Evolutionary conservation across 2,888 invertebrate species (phyloP).

Genomic region (Mimas tiliae): DNA sequence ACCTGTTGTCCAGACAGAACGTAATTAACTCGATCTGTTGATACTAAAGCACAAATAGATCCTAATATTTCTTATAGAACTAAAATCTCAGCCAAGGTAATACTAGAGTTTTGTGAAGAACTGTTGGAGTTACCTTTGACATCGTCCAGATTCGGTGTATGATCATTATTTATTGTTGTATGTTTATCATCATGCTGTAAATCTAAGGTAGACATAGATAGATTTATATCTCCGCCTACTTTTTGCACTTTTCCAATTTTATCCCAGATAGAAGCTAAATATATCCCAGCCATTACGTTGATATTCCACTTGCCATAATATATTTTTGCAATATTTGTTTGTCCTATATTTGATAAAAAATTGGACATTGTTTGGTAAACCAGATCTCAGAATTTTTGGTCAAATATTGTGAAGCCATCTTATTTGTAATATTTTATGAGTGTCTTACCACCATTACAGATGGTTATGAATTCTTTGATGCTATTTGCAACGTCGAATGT

Average conservation of each 20-base stretch:
- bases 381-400: too few species aligned
- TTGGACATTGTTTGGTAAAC: too few species aligned
- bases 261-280: neutral
- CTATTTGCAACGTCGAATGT: too few species aligned
- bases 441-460: too few species aligned
- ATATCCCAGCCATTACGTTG: neutral
- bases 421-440: too few species aligned
- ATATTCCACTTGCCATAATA: too few species aligned
- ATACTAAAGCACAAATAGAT: constrained; percentile 15
- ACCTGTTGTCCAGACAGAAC: neutral
- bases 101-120: neutral
- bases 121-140: neutral
- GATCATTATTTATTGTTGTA: neutral
- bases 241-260: neutral
- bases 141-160: neutral
- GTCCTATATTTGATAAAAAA: neutral
- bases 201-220: neutral
- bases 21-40: constrained; percentile 15
- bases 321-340: too few species aligned
- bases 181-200: neutral
- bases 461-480: too few species aligned
- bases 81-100: neutral
- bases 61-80: neutral
- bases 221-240: neutral
- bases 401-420: too few species aligned